Evolutionary conservation across 2,797 vertebrate genomes (phyloP).

Genomic region (Cuculus canorus): DNA sequence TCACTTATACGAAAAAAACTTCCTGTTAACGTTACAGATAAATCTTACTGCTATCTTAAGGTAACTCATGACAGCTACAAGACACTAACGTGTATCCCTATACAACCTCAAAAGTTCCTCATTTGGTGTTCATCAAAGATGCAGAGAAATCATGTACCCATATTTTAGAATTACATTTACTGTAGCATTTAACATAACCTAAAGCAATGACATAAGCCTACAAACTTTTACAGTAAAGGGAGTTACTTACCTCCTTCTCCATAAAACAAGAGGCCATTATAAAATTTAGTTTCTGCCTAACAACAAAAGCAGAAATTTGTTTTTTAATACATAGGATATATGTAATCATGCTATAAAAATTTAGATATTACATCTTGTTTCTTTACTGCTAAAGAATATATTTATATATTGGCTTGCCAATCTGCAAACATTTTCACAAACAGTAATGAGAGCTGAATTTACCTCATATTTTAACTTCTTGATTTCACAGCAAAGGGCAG

Average conservation of each 20-base stretch:
- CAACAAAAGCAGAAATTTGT: slow-evolving; percentile 65
- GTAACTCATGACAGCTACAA: no score
- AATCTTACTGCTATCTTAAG: no score
- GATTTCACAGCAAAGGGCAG: slow-evolving; percentile 97
- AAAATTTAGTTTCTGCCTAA: slow-evolving; percentile 97
- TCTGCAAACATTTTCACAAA: slow-evolving; percentile 4
- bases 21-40: no score
- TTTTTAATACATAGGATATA: slow-evolving; percentile 44
- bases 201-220: background rate
- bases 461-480: slow-evolving; percentile 99
- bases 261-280: slow-evolving; percentile 96
- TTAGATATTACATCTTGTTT: slow-evolving; percentile 10
- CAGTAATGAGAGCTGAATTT: slow-evolving; percentile 49
- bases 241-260: slow-evolving; percentile 94
- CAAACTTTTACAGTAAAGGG: slow-evolving; percentile 6
- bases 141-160: background rate
- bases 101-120: background rate
- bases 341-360: background rate
- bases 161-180: background rate
- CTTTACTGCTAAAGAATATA: slow-evolving; percentile 7
- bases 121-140: background rate
- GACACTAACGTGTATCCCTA: background rate
- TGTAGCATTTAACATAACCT: background rate
- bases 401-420: background rate
- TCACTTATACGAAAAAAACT: no score